phyloP scores from a whole-genome alignment of 2,797 vertebrate genomes.

The Rhincodon typus region DNA sequence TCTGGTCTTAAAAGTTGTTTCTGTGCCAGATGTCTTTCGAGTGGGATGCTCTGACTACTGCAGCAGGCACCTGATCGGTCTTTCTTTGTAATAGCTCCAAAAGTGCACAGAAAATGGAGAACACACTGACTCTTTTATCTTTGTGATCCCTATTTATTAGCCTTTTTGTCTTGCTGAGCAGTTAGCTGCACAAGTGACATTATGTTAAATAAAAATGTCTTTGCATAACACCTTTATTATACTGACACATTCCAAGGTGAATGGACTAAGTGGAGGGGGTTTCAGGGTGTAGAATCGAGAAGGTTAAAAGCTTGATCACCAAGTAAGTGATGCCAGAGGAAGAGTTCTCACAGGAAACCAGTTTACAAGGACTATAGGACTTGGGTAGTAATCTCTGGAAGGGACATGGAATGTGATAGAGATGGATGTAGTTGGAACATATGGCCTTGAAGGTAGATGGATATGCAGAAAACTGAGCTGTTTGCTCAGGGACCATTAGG shows the following conservation, averaged over 20 bases:
- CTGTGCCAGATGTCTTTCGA: background rate
- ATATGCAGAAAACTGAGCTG: background rate
- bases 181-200: background rate
- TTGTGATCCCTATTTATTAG: background rate
- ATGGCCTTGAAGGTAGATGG: background rate
- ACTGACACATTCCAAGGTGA: background rate
- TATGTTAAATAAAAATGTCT: background rate
- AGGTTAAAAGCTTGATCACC: background rate
- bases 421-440: background rate
- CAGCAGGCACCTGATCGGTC: background rate
- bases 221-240: background rate
- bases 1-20: background rate
- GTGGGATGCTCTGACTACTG: background rate
- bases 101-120: background rate
- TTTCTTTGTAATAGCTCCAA: background rate
- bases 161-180: background rate
- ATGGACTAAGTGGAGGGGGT: background rate
- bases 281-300: background rate
- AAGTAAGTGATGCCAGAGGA: background rate
- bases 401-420: too few relatives aligned
- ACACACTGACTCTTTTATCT: background rate
- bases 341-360: background rate
- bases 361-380: background rate
- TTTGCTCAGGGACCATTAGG: background rate
- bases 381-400: background rate